Conservation (phyloP, 1,140 invertebrate genomes). For the Magallana ariakensis region DNA sequence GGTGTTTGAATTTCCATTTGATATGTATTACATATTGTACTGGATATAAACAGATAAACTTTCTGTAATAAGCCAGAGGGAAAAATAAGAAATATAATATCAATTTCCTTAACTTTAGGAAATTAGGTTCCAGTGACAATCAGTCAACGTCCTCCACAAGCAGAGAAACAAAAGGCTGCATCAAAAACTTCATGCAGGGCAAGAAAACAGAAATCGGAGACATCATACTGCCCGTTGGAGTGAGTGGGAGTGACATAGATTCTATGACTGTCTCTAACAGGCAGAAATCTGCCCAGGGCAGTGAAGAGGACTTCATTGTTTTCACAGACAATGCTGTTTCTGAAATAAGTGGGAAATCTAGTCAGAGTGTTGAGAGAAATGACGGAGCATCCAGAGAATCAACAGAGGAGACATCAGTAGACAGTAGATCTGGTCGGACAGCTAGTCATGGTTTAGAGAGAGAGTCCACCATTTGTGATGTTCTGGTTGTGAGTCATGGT, state of each 20-base stretch:
- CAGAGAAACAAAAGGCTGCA: neutral
- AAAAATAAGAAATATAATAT: neutral
- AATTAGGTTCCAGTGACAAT: neutral
- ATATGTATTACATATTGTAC: constrained; percentile 29
- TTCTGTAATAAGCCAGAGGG: neutral
- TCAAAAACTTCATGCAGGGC: neutral
- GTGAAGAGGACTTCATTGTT: neutral
- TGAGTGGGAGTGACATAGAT: neutral
- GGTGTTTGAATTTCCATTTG: constrained; percentile 62
- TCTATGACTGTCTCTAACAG: neutral
- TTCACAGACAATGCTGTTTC: neutral
- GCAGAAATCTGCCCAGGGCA: neutral
- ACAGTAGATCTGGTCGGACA: neutral
- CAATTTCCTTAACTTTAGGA: neutral
- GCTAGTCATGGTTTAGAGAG: constrained; percentile 74
- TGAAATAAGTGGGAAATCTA: neutral
- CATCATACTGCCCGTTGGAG: neutral
- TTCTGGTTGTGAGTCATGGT: constrained; percentile 78
- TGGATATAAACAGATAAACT: neutral
- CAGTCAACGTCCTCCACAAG: neutral
- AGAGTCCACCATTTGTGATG: constrained; percentile 73
- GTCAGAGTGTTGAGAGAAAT: too few species aligned
- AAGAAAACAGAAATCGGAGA: constrained; percentile 1
- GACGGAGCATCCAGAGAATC: neutral
- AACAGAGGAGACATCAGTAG: neutral